These are phyloP conservation scores for Uropsilus gracilis DNA, from an alignment of 2,113 vertebrate genomes.

Conservation along the genomic window DNA sequence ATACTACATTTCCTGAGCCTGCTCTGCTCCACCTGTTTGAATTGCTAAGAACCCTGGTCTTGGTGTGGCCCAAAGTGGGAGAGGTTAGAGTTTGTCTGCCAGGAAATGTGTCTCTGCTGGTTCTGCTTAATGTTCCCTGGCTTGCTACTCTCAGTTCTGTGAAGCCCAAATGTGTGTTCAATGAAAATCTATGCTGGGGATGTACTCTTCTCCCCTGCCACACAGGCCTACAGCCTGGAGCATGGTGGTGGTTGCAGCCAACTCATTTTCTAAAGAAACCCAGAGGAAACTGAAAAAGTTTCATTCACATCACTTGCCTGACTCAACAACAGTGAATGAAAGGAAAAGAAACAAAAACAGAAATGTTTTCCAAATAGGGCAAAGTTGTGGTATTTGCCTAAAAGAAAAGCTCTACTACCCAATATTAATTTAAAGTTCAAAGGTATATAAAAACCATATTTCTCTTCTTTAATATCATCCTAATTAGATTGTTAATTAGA, in stretches of 20 bases:
- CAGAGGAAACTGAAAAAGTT: conserved; percentile 42
- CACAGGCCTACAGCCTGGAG: conserved; percentile 70
- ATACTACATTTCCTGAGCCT: background rate
- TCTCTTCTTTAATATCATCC: conserved; percentile 8
- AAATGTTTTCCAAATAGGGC: background rate
- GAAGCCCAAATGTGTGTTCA: conserved; percentile 51
- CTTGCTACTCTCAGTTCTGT: background rate
- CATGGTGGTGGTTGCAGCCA: conserved; percentile 39
- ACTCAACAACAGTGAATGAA: conserved; percentile 21
- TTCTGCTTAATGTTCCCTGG: conserved; percentile 60
- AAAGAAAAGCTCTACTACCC: background rate
- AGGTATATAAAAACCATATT: background rate
- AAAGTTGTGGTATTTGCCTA: background rate
- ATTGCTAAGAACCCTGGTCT: background rate
- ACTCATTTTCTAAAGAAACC: conserved; percentile 68
- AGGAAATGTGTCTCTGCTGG: conserved; percentile 38
- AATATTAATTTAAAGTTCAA: background rate
- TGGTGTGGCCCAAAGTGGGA: background rate
- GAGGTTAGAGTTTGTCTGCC: background rate
- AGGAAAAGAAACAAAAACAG: background rate
- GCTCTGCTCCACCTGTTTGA: conserved; percentile 38
- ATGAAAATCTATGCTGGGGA: conserved; percentile 32
- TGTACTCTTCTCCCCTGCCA: conserved; percentile 39
- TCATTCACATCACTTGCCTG: conserved; percentile 37
- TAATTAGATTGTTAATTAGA: background rate